phyloP scores from a whole-genome alignment of 2,113 vertebrate species.

The Limanda limanda region DNA sequence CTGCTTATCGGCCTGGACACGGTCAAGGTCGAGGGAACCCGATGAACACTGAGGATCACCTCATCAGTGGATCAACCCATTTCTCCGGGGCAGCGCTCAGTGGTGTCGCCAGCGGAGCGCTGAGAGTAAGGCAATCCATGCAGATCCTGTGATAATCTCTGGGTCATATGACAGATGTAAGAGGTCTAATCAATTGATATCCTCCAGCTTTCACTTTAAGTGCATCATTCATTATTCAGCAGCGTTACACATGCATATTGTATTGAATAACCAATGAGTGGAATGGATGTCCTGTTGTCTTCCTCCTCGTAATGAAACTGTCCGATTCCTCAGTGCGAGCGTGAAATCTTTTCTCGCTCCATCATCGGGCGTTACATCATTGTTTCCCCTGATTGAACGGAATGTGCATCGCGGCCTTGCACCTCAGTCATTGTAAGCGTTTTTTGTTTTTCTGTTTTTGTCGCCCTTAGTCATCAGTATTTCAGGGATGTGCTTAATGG shows the following conservation, averaged over 20 bases:
- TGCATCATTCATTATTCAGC: constrained; percentile 78
- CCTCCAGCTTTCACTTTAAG: constrained; percentile 70
- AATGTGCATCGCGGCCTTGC: constrained; percentile 42
- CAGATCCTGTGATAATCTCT: constrained; percentile 72
- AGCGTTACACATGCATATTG: constrained; percentile 64
- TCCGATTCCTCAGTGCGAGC: constrained; percentile 9
- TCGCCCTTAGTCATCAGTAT: constrained; percentile 61
- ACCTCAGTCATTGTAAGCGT: constrained; percentile 56
- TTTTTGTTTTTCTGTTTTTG: constrained; percentile 65
- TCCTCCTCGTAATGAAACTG: constrained; percentile 52
- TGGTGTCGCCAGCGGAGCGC: constrained; percentile 31
- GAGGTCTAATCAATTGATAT: constrained; percentile 71
- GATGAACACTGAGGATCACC: constrained; percentile 44
- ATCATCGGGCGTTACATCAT: constrained; percentile 36
- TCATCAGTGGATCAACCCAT: constrained; percentile 43
- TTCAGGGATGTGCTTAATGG: constrained; percentile 69
- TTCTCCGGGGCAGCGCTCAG: constrained; percentile 8
- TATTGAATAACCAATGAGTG: constrained; percentile 49
- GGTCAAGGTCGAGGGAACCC: constrained; percentile 61
- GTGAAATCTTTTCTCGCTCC: constrained; percentile 12
- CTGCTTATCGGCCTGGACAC: background rate
- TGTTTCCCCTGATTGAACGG: constrained; percentile 38
- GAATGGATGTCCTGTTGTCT: constrained; percentile 47
- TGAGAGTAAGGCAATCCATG: constrained; percentile 61
- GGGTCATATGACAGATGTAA: constrained; percentile 70